phyloP scores from a whole-genome alignment of 2,888 invertebrate species.

The Aleiodes alternator region DNA sequence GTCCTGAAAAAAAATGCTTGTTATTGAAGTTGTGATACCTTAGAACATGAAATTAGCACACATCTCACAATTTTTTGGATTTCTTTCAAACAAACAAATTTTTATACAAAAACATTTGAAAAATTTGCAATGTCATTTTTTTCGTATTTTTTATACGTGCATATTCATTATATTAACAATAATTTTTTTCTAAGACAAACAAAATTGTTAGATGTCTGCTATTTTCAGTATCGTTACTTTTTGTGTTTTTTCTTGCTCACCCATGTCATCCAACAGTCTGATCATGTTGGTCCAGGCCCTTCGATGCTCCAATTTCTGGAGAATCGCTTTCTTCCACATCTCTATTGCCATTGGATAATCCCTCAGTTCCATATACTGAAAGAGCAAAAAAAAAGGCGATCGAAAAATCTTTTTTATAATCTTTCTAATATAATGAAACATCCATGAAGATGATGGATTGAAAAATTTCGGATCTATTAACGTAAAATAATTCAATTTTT shows the following conservation, averaged over 20 bases:
- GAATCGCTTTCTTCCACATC: slow-evolving; percentile 90
- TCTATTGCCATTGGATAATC: slow-evolving; percentile 84
- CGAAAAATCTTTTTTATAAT: too few species aligned
- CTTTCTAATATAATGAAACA: too few species aligned
- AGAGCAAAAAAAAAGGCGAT: not conserved
- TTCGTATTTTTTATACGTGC: too few species aligned
- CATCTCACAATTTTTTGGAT: too few species aligned
- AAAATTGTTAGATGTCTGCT: too few species aligned
- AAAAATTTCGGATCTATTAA: too few species aligned
- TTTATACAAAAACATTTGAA: not conserved
- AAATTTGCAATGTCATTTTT: slow-evolving; percentile 13
- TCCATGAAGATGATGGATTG: not conserved
- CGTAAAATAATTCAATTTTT: slow-evolving; percentile 38
- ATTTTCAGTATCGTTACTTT: not conserved
- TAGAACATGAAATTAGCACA: too few species aligned
- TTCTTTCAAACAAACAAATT: too few species aligned
- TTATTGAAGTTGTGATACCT: not conserved
- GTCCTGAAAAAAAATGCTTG: slow-evolving; percentile 74
- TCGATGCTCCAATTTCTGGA: slow-evolving; percentile 85
- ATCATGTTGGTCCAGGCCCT: slow-evolving; percentile 96
- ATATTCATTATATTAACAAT: too few species aligned
- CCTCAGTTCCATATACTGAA: slow-evolving; percentile 87
- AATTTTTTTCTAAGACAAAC: too few species aligned
- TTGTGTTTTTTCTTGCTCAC: slow-evolving; percentile 65
- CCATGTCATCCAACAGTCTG: slow-evolving; percentile 87